Evolutionary conservation across 2,888 invertebrate species (phyloP), one percentile per base, ranked within the genome.

Genomic region (Acleris emargana): DNA sequence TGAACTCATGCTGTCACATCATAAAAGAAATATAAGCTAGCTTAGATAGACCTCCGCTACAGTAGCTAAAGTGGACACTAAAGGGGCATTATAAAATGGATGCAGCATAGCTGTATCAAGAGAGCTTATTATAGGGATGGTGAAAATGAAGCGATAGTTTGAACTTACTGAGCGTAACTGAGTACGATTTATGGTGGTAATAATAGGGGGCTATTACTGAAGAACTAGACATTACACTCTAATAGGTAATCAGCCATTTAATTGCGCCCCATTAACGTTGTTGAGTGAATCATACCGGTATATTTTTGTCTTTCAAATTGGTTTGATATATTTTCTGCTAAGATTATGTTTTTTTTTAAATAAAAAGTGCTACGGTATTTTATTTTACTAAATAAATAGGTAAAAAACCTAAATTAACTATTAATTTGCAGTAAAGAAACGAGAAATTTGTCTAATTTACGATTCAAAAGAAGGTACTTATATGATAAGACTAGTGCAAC

Each of bases 1-100:
- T 52, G 60, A 52, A 66, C 51, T 61, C 47, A 55, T 55, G 45
- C 58, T 51, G 52, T 68, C 69, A 69, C 69, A 69, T 69, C 64
- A 64, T 58, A 49, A 51, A 20, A 25, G 57, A 62, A 17, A 58
- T 49, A 22, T 45, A 45, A 60, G 67, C 67, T 63, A 64, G 38
- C n/a, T 20, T 54, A 38, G n/a, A 43, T 50, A 64, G 64, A 70
- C 42, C 54, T 47, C 42, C 20, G 28, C 53, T 54, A 38, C 18
- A 22, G 3, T 16, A 52, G 25, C n/a, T 28, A 28, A 49, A 3
- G 47, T 20, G 28, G 11, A 6, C 32, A 62, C 17, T 5, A 45
- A 47, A 25, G 38, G n/a, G n/a, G n/a, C 22, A 38, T 5, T 4
- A 6, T 60, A 55, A 16, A 28, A 5, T 43, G 43, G 55, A 47